phyloP scores from a whole-genome alignment of 2,888 invertebrate genomes.

The Tenthredo livida region DNA sequence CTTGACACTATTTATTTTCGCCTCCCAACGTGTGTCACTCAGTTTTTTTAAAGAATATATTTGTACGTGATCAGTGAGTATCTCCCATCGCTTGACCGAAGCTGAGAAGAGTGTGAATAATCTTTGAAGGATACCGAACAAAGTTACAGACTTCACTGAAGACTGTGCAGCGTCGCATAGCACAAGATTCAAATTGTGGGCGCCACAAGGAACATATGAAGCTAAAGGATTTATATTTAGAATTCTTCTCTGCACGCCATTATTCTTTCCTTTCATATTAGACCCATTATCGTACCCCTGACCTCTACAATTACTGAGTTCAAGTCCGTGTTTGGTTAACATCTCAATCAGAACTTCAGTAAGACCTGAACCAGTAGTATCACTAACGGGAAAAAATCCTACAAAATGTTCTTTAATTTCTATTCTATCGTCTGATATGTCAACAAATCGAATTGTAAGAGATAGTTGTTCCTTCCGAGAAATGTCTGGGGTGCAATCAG shows the following conservation, averaged over 20 bases:
- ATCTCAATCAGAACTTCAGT: constrained; percentile 63
- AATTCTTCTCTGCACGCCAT: constrained; percentile 70
- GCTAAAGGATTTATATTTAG: constrained; percentile 59
- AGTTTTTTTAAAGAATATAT: constrained; percentile 64
- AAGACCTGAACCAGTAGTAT: constrained; percentile 54
- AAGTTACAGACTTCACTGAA: constrained; percentile 67
- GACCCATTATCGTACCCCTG: constrained; percentile 73
- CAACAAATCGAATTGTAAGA: constrained; percentile 61
- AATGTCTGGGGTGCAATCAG: constrained; percentile 64
- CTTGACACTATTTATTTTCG: constrained; percentile 65
- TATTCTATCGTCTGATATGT: constrained; percentile 46
- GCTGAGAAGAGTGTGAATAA: constrained; percentile 61
- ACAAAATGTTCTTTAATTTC: constrained; percentile 56
- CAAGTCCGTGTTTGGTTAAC: constrained; percentile 66
- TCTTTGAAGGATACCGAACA: constrained; percentile 69
- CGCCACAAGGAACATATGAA: constrained; percentile 46
- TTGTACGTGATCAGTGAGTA: constrained; percentile 64
- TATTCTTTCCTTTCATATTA: constrained; percentile 71
- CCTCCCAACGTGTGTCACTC: constrained; percentile 66
- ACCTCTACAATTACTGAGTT: constrained; percentile 67
- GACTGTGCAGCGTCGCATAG: constrained; percentile 55
- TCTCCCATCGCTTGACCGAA: constrained; percentile 67
- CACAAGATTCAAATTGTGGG: constrained; percentile 45
- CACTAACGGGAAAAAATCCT: constrained; percentile 51
- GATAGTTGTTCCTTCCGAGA: constrained; percentile 63